Base-by-base conservation (phyloP, 2,888 invertebrate genomes). In the Argyresthia goedartella region DNA sequence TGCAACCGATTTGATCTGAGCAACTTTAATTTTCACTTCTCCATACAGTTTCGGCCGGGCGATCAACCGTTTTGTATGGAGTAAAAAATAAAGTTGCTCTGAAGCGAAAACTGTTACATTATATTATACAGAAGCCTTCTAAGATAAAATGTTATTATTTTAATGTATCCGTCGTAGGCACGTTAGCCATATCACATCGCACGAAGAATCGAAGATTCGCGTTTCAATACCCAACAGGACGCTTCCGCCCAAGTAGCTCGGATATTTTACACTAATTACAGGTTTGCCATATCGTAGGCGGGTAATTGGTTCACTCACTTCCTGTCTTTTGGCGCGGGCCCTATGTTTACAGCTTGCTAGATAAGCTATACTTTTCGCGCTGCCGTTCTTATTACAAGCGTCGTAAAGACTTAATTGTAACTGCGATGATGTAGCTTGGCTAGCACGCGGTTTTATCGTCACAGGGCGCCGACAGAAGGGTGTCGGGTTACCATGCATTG, bases 221-320 rank as follows among this genome's bases (percentile, higher is more conserved):
- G 35, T 35, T 36, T 15, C 35, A 9, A 48, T 34, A 10, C 36
- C 34, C 36, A 25, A 25, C 25, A 48, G 10, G 56, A 60, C 67
- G 67, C 71, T 80, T 84, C 82, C 81, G 80, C 63, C 71, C 66
- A 64, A 53, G 41, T 41, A 57, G 65, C 67, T 13, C 67, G 68
- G 69, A 76, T 84, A 76, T 72, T 74, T 80, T 78, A 78, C 84
- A 74, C 74, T 85, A 86, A 85, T 86, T 85, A 72, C 78, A 59
- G 84, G 85, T 81, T 82, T 85, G 82, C 65, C 62, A 73, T 86
- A 64, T 71, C 86, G 78, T 76, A 77, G 85, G 86, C 82, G 86
- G 75, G 76, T 77, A 80, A 82, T 85, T 84, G 80, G 81, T 72
- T 75, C 71, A 74, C 78, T 76, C 70, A 78, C 82, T 85, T 85